Evolutionary conservation across 2,888 invertebrate genomes (phyloP).

Genomic region (Dryocosmus kuriphilus): DNA sequence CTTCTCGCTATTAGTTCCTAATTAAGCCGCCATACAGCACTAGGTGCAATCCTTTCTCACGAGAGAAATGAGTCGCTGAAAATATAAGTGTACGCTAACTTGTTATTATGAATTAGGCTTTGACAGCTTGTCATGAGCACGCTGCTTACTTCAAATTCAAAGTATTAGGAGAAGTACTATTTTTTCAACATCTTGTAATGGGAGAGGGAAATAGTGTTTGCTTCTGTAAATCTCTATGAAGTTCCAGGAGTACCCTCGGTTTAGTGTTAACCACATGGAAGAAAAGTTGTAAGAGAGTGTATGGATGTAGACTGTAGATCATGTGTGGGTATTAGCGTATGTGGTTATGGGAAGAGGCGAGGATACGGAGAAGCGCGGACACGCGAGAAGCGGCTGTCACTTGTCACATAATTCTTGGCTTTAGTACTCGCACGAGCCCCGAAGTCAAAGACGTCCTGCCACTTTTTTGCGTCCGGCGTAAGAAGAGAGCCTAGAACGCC

Average conservation of each 20-base stretch:
- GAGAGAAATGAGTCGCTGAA: too few relatives aligned
- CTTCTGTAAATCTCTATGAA: constrained; percentile 15
- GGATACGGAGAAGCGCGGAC: constrained; percentile 45
- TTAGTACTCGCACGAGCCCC: constrained; percentile 49
- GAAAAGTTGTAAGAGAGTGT: not conserved
- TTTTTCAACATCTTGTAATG: not conserved
- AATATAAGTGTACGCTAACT: too few relatives aligned
- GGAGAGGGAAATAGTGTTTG: not conserved
- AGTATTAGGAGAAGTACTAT: not conserved
- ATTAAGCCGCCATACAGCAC: too few relatives aligned
- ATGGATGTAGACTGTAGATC: constrained; percentile 7
- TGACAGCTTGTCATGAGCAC: too few relatives aligned
- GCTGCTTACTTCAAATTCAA: too few relatives aligned
- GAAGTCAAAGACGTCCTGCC: constrained; percentile 31
- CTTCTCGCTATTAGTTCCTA: too few relatives aligned
- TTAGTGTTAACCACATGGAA: not conserved
- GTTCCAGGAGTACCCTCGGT: not conserved
- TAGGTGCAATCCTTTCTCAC: too few relatives aligned
- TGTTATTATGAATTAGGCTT: too few relatives aligned
- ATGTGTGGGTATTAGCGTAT: constrained; percentile 2
- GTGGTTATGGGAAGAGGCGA: constrained; percentile 24
- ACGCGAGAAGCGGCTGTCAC: constrained; percentile 58
- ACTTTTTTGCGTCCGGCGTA: constrained; percentile 5
- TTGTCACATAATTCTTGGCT: constrained; percentile 61
- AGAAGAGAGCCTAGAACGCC: constrained; percentile 19